phyloP scores from a whole-genome alignment of 1,140 invertebrate species.

The Orius laevigatus region DNA sequence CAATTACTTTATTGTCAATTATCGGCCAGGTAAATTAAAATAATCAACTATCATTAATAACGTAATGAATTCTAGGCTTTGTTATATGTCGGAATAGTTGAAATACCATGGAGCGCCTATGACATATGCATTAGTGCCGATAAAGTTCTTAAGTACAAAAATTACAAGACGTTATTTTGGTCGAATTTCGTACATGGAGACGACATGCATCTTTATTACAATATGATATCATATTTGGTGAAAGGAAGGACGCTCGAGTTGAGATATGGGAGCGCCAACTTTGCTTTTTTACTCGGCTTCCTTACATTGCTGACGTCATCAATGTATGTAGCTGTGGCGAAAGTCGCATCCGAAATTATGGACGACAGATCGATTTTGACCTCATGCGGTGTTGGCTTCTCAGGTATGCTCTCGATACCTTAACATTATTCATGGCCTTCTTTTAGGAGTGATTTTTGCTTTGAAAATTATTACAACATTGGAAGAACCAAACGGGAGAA shows the following conservation, averaged over 20 bases:
- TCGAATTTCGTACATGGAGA: constrained; percentile 48
- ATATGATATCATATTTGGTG: constrained; percentile 50
- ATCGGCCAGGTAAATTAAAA: constrained; percentile 28
- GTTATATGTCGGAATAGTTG: constrained; percentile 31
- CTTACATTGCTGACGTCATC: constrained; percentile 37
- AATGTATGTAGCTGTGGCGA: constrained; percentile 34
- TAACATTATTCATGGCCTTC: constrained; percentile 5
- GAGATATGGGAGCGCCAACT: constrained; percentile 38
- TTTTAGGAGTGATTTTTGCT: constrained; percentile 39
- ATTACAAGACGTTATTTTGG: constrained; percentile 41
- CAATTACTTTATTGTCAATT: constrained; percentile 39
- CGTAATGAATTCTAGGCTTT: constrained; percentile 26
- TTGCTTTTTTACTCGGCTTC: constrained; percentile 35
- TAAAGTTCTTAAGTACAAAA: constrained; percentile 32
- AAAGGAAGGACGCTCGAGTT: constrained; percentile 44
- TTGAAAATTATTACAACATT: constrained; percentile 44
- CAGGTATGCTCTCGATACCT: constrained; percentile 27
- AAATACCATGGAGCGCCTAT: constrained; percentile 35
- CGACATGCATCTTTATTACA: constrained; percentile 59
- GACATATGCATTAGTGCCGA: constrained; percentile 43
- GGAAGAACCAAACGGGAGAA: constrained; percentile 28
- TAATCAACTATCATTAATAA: not conserved
- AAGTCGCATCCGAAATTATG: constrained; percentile 21
- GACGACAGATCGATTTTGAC: constrained; percentile 27
- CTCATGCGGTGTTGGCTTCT: constrained; percentile 51